Conservation (phyloP, 1,140 invertebrate species). For the Platyura marginata region DNA sequence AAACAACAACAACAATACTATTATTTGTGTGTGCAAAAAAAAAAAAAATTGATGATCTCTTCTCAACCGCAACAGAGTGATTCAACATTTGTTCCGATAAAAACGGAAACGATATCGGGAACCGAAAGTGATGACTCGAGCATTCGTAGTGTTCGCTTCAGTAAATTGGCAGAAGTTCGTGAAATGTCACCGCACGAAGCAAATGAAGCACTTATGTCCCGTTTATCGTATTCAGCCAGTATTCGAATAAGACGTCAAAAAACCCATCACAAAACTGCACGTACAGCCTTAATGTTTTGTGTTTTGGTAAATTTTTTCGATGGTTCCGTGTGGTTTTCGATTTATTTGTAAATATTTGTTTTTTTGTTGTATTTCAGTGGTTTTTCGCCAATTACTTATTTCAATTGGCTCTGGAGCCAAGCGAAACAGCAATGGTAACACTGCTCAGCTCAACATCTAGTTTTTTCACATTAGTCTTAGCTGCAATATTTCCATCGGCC, state of each 20-base stretch:
- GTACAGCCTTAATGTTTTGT: conserved; percentile 57
- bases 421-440: conserved; percentile 58
- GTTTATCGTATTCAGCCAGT: conserved; percentile 68
- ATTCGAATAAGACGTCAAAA: conserved; percentile 34
- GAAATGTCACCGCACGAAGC: conserved; percentile 68
- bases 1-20: too few relatives aligned
- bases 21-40: too few relatives aligned
- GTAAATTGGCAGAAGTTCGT: conserved; percentile 65
- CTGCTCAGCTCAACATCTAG: conserved; percentile 67
- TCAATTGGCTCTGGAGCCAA: conserved; percentile 55
- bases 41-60: too few relatives aligned
- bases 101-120: conserved; percentile 52
- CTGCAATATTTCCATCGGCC: conserved; percentile 61
- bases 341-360: conserved; percentile 1
- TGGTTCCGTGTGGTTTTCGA: background rate
- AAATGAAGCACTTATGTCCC: conserved; percentile 61
- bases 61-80: conserved; percentile 41
- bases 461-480: conserved; percentile 65
- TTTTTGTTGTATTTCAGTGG: conserved; percentile 39
- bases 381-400: conserved; percentile 66
- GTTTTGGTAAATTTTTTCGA: conserved; percentile 40
- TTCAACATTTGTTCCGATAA: conserved; percentile 66
- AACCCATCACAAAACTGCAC: conserved; percentile 39
- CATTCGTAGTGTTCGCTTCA: conserved; percentile 58
- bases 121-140: conserved; percentile 73